Evolutionary conservation across 2,797 vertebrate species (phyloP).

Genomic region (Mycteria americana): DNA sequence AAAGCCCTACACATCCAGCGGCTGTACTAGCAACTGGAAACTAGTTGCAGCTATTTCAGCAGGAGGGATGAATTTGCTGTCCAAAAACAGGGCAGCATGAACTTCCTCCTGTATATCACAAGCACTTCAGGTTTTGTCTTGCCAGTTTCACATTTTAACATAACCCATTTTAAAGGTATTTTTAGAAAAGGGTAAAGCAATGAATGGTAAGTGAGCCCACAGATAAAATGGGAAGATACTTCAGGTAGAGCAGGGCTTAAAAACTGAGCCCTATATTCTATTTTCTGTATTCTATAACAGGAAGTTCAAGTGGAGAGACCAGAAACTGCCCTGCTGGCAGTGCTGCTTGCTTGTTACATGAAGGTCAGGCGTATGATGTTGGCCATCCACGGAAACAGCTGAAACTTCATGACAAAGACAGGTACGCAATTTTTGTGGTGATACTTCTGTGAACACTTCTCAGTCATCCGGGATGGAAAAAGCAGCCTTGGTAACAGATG

Average conservation of each 20-base stretch:
- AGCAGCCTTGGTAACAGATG: neutral
- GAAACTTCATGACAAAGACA: constrained; percentile 79
- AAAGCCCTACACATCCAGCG: neutral
- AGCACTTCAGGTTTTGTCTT: neutral
- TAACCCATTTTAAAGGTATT: neutral
- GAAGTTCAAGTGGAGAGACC: constrained; percentile 46
- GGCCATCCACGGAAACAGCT: constrained; percentile 80
- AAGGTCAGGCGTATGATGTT: constrained; percentile 75
- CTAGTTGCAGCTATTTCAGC: neutral
- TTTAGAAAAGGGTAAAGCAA: neutral
- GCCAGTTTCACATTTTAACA: neutral
- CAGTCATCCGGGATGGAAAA: neutral
- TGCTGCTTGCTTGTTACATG: constrained; percentile 86
- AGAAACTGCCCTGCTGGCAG: constrained; percentile 77
- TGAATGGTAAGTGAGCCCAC: neutral
- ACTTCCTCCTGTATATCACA: neutral
- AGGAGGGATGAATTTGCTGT: neutral
- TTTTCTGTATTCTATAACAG: neutral
- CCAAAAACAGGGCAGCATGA: neutral
- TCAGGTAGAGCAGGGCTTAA: neutral
- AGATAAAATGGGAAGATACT: neutral
- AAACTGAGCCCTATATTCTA: neutral
- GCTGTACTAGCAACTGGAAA: neutral
- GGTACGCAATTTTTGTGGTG: constrained; percentile 69
- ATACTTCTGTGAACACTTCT: neutral